Percentiles rank a stretch among this genome's conserved stretches.
Conservation (phyloP, 2,797 vertebrate species). For the Phalanger gymnotis region DNA sequence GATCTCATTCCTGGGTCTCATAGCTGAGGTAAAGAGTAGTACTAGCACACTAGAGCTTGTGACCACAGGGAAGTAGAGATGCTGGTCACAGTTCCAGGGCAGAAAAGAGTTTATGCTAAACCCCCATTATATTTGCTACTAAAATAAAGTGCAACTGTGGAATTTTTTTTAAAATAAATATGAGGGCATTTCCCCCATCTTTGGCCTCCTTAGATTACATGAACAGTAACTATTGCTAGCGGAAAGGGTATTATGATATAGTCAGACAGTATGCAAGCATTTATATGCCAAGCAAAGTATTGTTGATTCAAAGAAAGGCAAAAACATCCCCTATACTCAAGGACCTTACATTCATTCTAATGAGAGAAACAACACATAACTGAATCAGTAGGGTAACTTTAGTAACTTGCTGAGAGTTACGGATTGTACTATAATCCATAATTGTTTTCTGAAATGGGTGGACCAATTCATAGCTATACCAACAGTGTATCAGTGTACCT, state of each 20-base stretch:
- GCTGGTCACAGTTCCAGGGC: too few species aligned
- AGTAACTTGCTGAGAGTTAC: not conserved
- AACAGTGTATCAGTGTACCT: not conserved
- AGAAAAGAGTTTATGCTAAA: not conserved
- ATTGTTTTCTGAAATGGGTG: not conserved
- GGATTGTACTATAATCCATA: not conserved
- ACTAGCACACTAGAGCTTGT: too few species aligned
- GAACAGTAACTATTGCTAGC: not conserved
- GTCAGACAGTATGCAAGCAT: not conserved
- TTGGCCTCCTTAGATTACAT: not conserved
- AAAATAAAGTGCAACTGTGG: not conserved
- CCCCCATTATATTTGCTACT: not conserved
- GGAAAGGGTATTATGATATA: not conserved
- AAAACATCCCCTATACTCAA: not conserved
- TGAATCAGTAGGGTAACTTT: not conserved
- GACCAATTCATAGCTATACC: not conserved
- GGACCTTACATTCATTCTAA: not conserved
- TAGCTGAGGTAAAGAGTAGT: too few species aligned
- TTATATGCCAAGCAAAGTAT: not conserved
- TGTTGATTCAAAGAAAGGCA: not conserved
- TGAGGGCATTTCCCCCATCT: not conserved
- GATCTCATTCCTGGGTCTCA: too few species aligned
- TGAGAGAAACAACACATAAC: not conserved
- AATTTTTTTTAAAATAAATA: not conserved
- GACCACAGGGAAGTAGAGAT: too few species aligned